Base-by-base conservation (phyloP, 2,797 vertebrate genomes). In the Galaxias olidus region DNA sequence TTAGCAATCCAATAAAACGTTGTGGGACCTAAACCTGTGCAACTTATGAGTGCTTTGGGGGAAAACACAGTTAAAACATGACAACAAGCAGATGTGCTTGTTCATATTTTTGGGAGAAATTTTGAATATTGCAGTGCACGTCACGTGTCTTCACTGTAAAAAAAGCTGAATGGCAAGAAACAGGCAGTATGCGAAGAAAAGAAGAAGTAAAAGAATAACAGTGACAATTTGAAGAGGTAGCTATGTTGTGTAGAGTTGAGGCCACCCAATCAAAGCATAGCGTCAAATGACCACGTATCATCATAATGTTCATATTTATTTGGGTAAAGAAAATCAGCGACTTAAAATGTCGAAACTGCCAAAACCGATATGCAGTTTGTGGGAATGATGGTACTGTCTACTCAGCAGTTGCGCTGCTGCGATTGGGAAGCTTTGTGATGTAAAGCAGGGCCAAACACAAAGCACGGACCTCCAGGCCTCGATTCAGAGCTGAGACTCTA, bases 41-140 rank as follows among this genome's bases (percentile, higher is more conserved):
- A 1, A 40, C 19, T 4, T 49, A 58, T 76, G 40, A 50, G 56
- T 76, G 53, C 66, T 68, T 51, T 59, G 66, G 63, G 83, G 86
- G 85, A 91, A 89, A 91, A 90, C 85, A 89, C 88, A 73, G 74
- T 77, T 71, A 85, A 89, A 90, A 91, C 88, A 91, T 86, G 84
- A 87, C 78, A 76, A 77, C 86, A 88, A 83, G 74, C 71, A 62
- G 13, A 61, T 30, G 1, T 60, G 81, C 63, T 83, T 80, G 84
- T 20, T 84, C 84, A 88, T 88, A 90, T 90, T 91, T 90, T 84
- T 61, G 51, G 78, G 63, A 45, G 43, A 53, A 69, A 30, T 30
- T 30, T 30, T 3, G 57, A 68, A 80, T 61, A 81, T 30, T 61
- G 67, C 59, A 4, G 42, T 70, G 59, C 61, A 72, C 48, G 52